phyloP scores from a whole-genome alignment of 2,888 invertebrate species.

The Siphonodentalium dalli region DNA sequence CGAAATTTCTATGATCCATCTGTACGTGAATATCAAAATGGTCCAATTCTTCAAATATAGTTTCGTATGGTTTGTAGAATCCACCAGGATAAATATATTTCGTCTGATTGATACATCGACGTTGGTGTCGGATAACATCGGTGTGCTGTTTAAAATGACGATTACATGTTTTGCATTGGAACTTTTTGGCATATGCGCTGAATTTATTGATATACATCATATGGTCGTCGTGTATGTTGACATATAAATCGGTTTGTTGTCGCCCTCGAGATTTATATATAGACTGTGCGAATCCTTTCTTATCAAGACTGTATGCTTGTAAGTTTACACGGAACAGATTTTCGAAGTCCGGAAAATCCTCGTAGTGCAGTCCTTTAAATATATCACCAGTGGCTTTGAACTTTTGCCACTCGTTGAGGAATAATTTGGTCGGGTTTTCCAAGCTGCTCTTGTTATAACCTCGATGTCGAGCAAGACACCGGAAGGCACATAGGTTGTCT shows the following conservation, averaged over 20 bases:
- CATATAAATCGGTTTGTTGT: constrained; percentile 16
- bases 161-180: constrained; percentile 21
- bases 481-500: no score
- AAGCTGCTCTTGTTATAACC: no score
- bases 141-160: constrained; percentile 13
- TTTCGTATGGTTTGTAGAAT: constrained; percentile 7
- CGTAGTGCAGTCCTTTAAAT: no score
- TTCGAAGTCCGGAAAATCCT: constrained; percentile 21
- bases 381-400: no score
- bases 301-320: constrained; percentile 16
- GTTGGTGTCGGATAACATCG: constrained; percentile 17
- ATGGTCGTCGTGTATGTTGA: constrained; percentile 25
- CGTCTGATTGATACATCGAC: constrained; percentile 14
- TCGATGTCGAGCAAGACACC: no score
- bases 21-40: constrained; percentile 19
- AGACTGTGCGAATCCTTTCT: constrained; percentile 16
- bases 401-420: no score
- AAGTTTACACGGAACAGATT: constrained; percentile 17
- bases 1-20: no score
- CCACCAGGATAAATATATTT: constrained; percentile 25
- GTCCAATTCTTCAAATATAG: constrained; percentile 21
- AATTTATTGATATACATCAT: constrained; percentile 17
- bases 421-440: no score
- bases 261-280: constrained; percentile 20
- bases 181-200: constrained; percentile 8